phyloP scores from a whole-genome alignment of 2,113 vertebrate species.

The Oplegnathus fasciatus region DNA sequence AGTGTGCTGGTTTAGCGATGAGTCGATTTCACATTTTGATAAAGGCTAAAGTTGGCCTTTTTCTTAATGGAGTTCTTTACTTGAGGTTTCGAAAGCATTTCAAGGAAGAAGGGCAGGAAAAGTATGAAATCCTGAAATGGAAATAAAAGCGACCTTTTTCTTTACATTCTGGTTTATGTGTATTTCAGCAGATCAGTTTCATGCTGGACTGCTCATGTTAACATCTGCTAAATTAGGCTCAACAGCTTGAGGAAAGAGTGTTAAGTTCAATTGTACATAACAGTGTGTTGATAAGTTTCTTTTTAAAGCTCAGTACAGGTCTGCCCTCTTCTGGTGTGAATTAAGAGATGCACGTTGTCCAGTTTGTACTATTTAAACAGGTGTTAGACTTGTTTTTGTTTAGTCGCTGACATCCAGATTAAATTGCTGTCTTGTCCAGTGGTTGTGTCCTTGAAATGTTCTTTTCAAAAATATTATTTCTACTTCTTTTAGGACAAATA shows the following conservation, averaged over 20 bases:
- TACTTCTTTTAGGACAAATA: not conserved
- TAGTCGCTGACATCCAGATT: not conserved
- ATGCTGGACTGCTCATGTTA: constrained; percentile 17
- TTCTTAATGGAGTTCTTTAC: not conserved
- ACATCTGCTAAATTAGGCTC: constrained; percentile 58
- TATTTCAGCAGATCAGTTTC: constrained; percentile 33
- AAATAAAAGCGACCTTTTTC: not conserved
- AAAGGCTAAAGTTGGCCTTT: not conserved
- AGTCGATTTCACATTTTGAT: constrained; percentile 27
- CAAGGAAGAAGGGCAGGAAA: not conserved
- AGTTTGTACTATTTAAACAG: not conserved
- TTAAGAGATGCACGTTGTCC: not conserved
- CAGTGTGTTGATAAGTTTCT: not conserved
- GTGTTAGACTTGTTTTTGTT: not conserved
- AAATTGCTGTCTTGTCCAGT: not conserved
- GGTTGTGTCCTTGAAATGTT: not conserved
- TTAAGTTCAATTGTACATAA: not conserved
- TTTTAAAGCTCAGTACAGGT: not conserved
- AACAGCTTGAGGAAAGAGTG: constrained; percentile 21
- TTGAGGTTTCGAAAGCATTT: not conserved
- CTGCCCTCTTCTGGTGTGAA: constrained; percentile 72
- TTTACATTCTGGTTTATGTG: constrained; percentile 1
- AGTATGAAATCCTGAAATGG: not conserved
- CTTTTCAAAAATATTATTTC: not conserved
- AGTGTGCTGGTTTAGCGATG: constrained; percentile 10